phyloP scores from a whole-genome alignment of 2,113 vertebrate species.

The Colistium nudipinnis region DNA sequence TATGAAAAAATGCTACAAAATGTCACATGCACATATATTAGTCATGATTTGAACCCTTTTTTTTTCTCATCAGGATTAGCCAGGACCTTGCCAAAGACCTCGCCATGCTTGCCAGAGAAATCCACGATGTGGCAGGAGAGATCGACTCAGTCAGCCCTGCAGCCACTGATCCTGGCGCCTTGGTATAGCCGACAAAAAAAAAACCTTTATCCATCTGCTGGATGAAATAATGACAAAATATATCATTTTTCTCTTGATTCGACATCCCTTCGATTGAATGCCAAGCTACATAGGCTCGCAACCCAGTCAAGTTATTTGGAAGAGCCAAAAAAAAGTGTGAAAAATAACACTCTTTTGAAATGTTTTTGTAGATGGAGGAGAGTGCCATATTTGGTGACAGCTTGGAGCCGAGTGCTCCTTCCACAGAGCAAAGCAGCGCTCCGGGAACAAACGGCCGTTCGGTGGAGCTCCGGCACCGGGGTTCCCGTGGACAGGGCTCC shows the following conservation, averaged over 20 bases:
- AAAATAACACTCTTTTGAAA: background rate
- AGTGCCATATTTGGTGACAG: conserved; percentile 91
- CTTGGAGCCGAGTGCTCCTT: conserved; percentile 86
- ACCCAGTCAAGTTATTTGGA: background rate
- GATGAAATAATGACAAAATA: background rate
- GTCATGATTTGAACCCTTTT: conserved; percentile 19
- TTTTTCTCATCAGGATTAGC: conserved; percentile 88
- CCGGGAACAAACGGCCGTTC: conserved; percentile 83
- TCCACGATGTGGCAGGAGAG: conserved; percentile 98
- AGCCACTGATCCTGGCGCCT: conserved; percentile 91
- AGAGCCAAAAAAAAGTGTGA: background rate
- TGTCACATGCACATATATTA: background rate
- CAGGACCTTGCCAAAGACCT: conserved; percentile 91
- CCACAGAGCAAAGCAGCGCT: conserved; percentile 82
- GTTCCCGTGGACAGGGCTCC: conserved; percentile 82
- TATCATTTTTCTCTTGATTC: background rate
- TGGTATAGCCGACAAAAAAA: conserved; percentile 76
- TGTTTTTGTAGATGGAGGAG: conserved; percentile 77
- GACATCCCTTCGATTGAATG: too few relatives aligned
- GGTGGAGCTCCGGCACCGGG: conserved; percentile 83
- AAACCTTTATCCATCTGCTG: background rate
- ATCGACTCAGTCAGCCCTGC: conserved; percentile 98
- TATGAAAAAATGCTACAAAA: background rate
- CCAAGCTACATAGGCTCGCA: too few relatives aligned
- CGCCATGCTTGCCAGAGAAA: conserved; percentile 97